Evolutionary conservation across 2,113 vertebrate genomes (phyloP).

Genomic region (Cochlearius cochlearius): DNA sequence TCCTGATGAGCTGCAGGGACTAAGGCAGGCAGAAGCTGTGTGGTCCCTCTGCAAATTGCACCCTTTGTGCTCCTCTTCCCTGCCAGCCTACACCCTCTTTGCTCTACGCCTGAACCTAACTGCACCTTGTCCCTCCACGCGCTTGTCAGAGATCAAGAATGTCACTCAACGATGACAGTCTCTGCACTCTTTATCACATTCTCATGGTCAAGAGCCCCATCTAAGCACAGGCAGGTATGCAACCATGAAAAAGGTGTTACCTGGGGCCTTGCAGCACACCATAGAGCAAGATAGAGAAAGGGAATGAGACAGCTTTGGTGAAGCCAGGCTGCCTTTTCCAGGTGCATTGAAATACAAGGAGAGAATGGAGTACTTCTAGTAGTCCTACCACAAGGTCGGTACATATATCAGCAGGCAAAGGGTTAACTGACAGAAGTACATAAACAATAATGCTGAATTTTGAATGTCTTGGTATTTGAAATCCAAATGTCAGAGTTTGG

Average conservation of each 20-base stretch:
- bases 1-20: background rate
- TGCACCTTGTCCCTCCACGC: background rate
- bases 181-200: background rate
- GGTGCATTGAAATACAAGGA: background rate
- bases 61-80: background rate
- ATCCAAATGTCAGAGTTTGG: constrained; percentile 49
- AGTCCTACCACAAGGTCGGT: background rate
- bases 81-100: background rate
- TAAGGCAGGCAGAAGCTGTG: background rate
- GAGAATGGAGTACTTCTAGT: background rate
- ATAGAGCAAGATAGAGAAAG: fast-evolving
- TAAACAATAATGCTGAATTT: constrained; percentile 17
- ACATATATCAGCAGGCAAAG: background rate
- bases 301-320: background rate
- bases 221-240: background rate
- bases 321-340: background rate
- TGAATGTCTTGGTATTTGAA: constrained; percentile 53
- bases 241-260: background rate
- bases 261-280: background rate
- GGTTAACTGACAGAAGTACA: background rate
- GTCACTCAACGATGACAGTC: background rate
- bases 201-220: background rate
- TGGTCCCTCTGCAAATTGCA: fast-evolving
- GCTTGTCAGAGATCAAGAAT: background rate
- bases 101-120: background rate